These are phyloP conservation scores for Acrobasis consociella DNA, from an alignment of 2,888 invertebrate genomes.

Conservation along the genomic window DNA sequence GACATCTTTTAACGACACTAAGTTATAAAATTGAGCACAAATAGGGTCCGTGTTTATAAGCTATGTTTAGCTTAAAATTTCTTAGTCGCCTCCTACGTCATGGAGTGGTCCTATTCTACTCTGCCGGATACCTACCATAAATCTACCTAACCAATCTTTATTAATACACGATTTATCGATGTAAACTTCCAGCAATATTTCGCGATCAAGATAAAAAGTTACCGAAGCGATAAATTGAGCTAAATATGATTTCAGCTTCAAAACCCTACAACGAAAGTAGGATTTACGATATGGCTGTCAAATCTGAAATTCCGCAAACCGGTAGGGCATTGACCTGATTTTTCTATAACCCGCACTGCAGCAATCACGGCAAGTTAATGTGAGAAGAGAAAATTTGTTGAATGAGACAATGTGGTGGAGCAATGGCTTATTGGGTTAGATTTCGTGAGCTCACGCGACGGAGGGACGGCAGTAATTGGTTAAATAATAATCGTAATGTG, in stretches of 20 bases:
- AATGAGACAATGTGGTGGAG: constrained; percentile 42
- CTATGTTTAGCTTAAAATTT: too few relatives aligned
- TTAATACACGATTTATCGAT: too few relatives aligned
- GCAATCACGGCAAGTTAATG: constrained; percentile 43
- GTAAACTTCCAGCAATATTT: background rate
- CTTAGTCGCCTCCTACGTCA: too few relatives aligned
- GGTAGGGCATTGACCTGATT: constrained; percentile 63
- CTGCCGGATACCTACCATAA: too few relatives aligned
- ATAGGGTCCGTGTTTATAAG: too few relatives aligned
- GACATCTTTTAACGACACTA: too few relatives aligned
- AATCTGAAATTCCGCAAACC: constrained; percentile 45
- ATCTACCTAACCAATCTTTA: too few relatives aligned
- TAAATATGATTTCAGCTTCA: background rate
- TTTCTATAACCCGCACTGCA: constrained; percentile 73
- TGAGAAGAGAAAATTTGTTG: constrained; percentile 40
- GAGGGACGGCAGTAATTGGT: background rate
- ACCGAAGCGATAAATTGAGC: background rate
- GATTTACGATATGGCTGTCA: constrained; percentile 45
- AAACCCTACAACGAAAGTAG: constrained; percentile 29
- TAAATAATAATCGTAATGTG: constrained; percentile 12
- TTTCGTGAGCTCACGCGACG: constrained; percentile 20
- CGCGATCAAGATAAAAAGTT: background rate
- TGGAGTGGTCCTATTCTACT: too few relatives aligned
- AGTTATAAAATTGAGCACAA: too few relatives aligned
- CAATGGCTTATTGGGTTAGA: constrained; percentile 32